Percentiles rank a stretch among this genome's conserved stretches.
Evolutionary conservation across 2,113 vertebrate genomes (phyloP).

Genomic region (Pionites leucogaster): DNA sequence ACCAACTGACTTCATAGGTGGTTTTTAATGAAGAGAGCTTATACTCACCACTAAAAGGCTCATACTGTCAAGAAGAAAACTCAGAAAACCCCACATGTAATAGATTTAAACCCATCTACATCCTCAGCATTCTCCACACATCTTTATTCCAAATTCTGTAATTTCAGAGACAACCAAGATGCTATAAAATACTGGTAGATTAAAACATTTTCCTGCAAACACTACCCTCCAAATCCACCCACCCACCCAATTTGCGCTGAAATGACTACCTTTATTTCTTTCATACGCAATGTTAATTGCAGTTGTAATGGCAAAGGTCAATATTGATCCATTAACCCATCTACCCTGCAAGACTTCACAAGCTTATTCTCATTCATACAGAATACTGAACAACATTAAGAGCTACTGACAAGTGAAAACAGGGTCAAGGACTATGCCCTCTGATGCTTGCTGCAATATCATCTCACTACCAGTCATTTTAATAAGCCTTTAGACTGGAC

Average conservation of each 20-base stretch:
- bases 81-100: not conserved
- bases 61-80: not conserved
- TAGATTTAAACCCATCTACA: not conserved
- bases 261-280: not conserved
- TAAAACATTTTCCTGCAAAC: not conserved
- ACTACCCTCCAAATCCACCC: no score
- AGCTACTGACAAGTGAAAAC: not conserved
- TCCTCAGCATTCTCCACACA: not conserved
- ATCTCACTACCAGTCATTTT: not conserved
- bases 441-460: not conserved
- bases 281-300: slow-evolving; percentile 36
- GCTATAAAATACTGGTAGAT: not conserved
- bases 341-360: slow-evolving; percentile 4
- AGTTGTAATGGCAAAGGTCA: slow-evolving; percentile 23
- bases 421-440: slow-evolving; percentile 1
- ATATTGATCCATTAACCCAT: slow-evolving; percentile 36
- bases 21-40: not conserved
- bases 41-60: not conserved
- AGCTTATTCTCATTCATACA: slow-evolving; percentile 19
- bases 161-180: not conserved
- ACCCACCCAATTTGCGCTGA: not conserved
- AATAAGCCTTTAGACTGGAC: not conserved
- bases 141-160: not conserved
- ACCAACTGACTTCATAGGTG: not conserved
- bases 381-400: slow-evolving; percentile 11